Evolutionary conservation across 2,888 invertebrate species (phyloP).

Genomic region (Lepeophtheirus nordmannii): DNA sequence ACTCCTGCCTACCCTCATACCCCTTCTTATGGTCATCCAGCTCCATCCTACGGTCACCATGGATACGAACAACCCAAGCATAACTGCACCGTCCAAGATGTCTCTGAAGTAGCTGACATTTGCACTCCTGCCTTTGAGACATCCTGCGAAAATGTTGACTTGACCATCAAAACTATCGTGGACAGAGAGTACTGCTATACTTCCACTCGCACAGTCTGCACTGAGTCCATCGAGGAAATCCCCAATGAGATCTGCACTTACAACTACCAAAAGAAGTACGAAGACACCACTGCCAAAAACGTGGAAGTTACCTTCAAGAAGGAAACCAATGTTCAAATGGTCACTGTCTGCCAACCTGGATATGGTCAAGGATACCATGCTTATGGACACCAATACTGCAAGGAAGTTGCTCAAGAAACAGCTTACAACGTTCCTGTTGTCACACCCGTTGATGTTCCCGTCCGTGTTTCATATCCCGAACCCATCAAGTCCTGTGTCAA

Average conservation of each 20-base stretch:
- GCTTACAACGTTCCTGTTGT: conserved; percentile 24
- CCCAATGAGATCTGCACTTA: conserved; percentile 14
- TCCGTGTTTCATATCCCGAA: conserved; percentile 23
- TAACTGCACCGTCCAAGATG: conserved; percentile 15
- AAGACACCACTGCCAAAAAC: conserved; percentile 11
- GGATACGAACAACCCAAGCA: conserved; percentile 15
- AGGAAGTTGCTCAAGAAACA: conserved; percentile 25
- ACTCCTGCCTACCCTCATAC: neutral
- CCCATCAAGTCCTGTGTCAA: conserved; percentile 25
- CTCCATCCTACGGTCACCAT: conserved; percentile 15
- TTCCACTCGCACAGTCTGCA: conserved; percentile 8
- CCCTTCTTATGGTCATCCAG: conserved; percentile 16
- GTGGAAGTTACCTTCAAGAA: conserved; percentile 16
- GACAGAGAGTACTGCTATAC: conserved; percentile 6
- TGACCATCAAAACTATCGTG: neutral
- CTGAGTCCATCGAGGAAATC: conserved; percentile 10
- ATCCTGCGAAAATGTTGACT: neutral
- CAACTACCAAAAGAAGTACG: conserved; percentile 10
- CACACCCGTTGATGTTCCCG: conserved; percentile 21
- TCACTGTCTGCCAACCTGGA: conserved; percentile 8
- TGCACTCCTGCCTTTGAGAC: conserved; percentile 12
- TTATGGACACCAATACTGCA: conserved; percentile 24
- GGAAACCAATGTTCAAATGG: neutral
- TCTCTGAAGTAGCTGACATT: neutral
- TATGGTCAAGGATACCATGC: conserved; percentile 7